Conservation (phyloP, 2,113 vertebrate species). For the Solenodon paradoxus region DNA sequence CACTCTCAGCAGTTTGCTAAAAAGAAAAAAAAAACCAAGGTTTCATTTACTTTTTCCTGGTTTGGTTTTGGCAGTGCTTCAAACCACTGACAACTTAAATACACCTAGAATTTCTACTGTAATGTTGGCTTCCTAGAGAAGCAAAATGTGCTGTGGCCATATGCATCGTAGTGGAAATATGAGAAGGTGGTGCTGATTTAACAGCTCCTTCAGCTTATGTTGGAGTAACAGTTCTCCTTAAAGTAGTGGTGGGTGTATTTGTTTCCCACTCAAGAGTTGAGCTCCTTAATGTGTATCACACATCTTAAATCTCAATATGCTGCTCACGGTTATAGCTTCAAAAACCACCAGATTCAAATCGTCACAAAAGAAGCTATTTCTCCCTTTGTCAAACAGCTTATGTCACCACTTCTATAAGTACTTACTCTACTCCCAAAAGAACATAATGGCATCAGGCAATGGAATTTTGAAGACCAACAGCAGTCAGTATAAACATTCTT, state of each 20-base stretch:
- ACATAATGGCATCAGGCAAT: not conserved
- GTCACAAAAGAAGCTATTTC: not conserved
- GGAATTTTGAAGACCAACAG: not conserved
- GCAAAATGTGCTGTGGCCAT: not conserved
- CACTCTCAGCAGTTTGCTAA: not conserved
- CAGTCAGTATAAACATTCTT: not conserved
- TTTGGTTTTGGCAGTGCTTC: conserved; percentile 38
- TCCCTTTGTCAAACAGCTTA: conserved; percentile 16
- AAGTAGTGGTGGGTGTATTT: conserved; percentile 69
- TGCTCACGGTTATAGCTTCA: conserved; percentile 52
- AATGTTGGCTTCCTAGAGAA: not conserved
- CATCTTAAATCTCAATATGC: conserved; percentile 71
- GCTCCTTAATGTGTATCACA: conserved; percentile 67
- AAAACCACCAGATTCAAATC: conserved; percentile 44
- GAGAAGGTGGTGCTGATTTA: conserved; percentile 45
- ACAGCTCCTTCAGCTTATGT: conserved; percentile 47
- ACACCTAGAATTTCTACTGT: not conserved
- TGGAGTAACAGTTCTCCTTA: conserved; percentile 47
- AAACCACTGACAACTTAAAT: conserved; percentile 1
- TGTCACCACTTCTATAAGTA: not conserved
- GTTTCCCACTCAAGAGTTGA: conserved; percentile 61
- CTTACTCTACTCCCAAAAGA: not conserved
- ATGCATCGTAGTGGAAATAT: not conserved
- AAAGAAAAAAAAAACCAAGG: not conserved
- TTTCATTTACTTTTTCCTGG: conserved; percentile 15